Percentiles rank a stretch among this genome's conserved stretches.
Evolutionary conservation across 2,888 invertebrate species (phyloP).

Genomic region (Phania funesta): DNA sequence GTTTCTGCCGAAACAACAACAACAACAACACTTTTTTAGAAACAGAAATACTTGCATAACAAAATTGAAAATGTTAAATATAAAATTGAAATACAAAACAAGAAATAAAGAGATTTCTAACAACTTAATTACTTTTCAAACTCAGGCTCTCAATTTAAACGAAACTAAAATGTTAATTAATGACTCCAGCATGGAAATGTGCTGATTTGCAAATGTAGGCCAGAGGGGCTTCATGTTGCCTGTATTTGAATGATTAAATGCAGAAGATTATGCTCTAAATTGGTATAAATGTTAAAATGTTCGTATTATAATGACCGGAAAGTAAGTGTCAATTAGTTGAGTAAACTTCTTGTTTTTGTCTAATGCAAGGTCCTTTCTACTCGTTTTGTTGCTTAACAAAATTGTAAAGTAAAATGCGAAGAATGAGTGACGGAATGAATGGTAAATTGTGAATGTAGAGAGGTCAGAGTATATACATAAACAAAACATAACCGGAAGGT

Average conservation of each 20-base stretch:
- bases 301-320: slow-evolving; percentile 57
- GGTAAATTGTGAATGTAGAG: slow-evolving; percentile 7
- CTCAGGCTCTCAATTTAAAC: slow-evolving; percentile 36
- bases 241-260: slow-evolving; percentile 8
- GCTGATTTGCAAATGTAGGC: neutral
- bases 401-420: neutral
- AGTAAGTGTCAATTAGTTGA: slow-evolving; percentile 65
- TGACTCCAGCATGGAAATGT: slow-evolving; percentile 15
- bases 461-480: neutral
- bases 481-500: slow-evolving; percentile 40
- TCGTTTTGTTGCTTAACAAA: neutral
- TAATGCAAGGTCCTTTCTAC: neutral
- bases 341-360: slow-evolving; percentile 32
- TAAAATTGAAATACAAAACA: neutral
- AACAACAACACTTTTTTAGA: neutral
- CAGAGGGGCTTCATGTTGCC: neutral
- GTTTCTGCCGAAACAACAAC: neutral
- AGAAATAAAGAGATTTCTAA: slow-evolving; percentile 13
- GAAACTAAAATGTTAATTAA: slow-evolving; percentile 49
- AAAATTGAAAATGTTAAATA: neutral
- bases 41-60: neutral
- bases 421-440: neutral
- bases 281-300: slow-evolving; percentile 8
- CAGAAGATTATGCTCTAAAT: slow-evolving; percentile 12
- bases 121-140: slow-evolving; percentile 42